These are phyloP conservation scores for Triplophysa yarkandensis DNA, from an alignment of 2,797 vertebrate species.

Conservation along the genomic window DNA sequence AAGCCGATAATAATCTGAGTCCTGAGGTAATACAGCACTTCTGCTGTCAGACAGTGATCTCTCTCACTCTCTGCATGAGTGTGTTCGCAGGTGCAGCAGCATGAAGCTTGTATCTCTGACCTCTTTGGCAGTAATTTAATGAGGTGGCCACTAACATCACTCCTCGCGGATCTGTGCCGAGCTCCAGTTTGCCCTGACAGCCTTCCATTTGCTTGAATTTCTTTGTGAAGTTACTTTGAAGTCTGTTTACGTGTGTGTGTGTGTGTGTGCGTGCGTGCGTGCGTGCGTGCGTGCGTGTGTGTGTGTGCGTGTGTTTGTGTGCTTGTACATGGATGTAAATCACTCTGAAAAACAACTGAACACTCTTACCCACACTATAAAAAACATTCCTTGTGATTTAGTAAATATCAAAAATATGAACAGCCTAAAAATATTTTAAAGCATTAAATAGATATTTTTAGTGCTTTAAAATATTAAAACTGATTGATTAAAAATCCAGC, in stretches of 20 bases:
- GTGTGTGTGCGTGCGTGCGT: slow-evolving; percentile 15
- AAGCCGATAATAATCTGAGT: no score
- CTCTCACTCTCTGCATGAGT: slow-evolving; percentile 5
- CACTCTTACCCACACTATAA: no score
- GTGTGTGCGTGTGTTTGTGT: slow-evolving; percentile 17
- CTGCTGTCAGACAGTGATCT: neutral
- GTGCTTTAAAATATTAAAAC: no score
- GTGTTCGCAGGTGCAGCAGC: slow-evolving; percentile 1
- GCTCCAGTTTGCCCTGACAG: neutral
- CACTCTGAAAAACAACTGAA: neutral
- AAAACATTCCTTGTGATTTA: no score
- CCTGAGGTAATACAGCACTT: neutral
- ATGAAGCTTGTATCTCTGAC: slow-evolving; percentile 20
- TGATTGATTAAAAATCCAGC: no score
- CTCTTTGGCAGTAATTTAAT: slow-evolving; percentile 20
- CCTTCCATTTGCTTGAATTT: neutral
- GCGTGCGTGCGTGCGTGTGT: slow-evolving; percentile 17
- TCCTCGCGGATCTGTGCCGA: slow-evolving; percentile 14
- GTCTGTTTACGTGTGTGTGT: slow-evolving; percentile 24
- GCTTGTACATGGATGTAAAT: slow-evolving; percentile 35
- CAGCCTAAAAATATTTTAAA: no score
- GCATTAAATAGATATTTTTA: no score
- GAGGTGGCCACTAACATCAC: slow-evolving; percentile 14
- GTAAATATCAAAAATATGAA: no score
- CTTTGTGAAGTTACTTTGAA: slow-evolving; percentile 37